These are phyloP conservation scores for Chrysocyon brachyurus DNA, from an alignment of 2,797 vertebrate species.

Conservation along the genomic window DNA sequence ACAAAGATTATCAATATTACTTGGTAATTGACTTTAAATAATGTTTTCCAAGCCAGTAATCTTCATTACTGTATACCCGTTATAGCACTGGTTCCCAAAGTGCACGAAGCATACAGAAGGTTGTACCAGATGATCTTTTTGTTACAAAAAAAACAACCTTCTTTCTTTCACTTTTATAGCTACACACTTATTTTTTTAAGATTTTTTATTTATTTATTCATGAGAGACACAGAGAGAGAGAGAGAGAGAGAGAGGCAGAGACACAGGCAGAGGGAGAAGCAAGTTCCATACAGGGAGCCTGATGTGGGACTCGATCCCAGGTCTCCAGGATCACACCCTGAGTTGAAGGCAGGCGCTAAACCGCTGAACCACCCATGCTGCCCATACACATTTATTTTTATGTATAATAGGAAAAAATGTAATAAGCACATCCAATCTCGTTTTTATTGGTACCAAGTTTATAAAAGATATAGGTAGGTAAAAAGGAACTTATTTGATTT, in stretches of 20 bases:
- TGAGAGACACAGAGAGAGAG: too few species aligned
- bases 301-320: too few species aligned
- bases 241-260: too few species aligned
- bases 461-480: neutral
- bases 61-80: neutral
- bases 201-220: too few species aligned
- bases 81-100: neutral
- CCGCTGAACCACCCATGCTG: too few species aligned
- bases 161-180: neutral
- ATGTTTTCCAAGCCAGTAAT: neutral
- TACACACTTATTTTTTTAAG: neutral
- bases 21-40: neutral
- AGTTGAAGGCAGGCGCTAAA: too few species aligned
- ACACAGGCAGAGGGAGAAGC: too few species aligned
- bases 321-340: too few species aligned
- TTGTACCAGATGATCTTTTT: neutral
- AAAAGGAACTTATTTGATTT: neutral
- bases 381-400: neutral
- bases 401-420: neutral
- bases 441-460: conserved; percentile 31
- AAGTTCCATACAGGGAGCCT: too few species aligned
- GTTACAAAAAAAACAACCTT: neutral
- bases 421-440: neutral
- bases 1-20: neutral
- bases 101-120: neutral